phyloP scores from a whole-genome alignment of 2,888 invertebrate genomes.

The Leptinotarsa rubiginosa region DNA sequence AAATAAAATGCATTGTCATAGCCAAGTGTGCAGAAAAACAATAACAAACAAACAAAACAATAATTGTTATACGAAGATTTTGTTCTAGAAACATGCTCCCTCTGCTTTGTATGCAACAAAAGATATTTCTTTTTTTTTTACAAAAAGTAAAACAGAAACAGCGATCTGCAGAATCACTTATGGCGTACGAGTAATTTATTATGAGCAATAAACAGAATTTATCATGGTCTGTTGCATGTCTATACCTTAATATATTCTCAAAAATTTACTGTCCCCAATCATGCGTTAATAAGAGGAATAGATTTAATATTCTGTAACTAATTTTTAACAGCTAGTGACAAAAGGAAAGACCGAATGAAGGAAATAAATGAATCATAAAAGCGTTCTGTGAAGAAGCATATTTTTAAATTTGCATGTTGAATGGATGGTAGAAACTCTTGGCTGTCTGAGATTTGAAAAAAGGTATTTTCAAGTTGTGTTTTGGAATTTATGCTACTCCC shows the following conservation, averaged over 20 bases:
- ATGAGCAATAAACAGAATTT: constrained; percentile 53
- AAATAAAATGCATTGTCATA: neutral
- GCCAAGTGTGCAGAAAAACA: neutral
- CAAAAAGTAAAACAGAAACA: constrained; percentile 13
- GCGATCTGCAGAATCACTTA: constrained; percentile 9
- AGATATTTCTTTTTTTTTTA: neutral
- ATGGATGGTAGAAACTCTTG: constrained; percentile 6
- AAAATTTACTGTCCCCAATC: constrained; percentile 52
- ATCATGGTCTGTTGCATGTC: constrained; percentile 54
- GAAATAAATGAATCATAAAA: constrained; percentile 39
- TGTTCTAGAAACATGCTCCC: neutral
- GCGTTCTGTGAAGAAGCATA: constrained; percentile 31
- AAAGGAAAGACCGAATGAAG: constrained; percentile 35
- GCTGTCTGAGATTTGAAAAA: constrained; percentile 7
- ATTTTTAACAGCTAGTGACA: constrained; percentile 47
- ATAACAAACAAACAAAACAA: neutral
- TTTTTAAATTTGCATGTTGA: constrained; percentile 21
- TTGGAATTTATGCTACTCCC: neutral
- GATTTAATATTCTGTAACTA: constrained; percentile 55
- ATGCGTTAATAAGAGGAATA: constrained; percentile 54
- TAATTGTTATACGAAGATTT: neutral
- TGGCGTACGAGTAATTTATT: constrained; percentile 36
- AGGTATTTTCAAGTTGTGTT: neutral
- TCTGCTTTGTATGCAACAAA: constrained; percentile 13
- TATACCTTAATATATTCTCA: constrained; percentile 54